A percentile compares a stretch with the other conserved stretches of the same genome.
phyloP scores from a whole-genome alignment of 2,797 vertebrate species.

The Manis javanica region DNA sequence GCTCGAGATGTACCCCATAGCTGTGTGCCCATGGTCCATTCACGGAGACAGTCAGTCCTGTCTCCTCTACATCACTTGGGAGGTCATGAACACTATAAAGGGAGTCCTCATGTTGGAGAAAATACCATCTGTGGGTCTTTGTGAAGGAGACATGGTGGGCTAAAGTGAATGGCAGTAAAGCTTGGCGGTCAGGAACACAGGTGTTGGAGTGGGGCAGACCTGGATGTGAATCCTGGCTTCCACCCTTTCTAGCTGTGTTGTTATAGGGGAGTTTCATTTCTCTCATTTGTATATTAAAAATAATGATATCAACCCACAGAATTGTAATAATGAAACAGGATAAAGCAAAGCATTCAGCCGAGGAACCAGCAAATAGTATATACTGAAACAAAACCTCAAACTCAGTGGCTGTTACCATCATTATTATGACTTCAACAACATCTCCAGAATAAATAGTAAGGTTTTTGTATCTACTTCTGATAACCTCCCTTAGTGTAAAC shows the following conservation, averaged over 20 bases:
- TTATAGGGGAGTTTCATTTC: neutral
- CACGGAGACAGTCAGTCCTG: neutral
- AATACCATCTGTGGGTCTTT: neutral
- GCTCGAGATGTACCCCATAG: neutral
- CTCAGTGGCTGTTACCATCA: neutral
- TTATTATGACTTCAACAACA: neutral
- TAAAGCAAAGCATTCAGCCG: neutral
- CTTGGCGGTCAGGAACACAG: neutral
- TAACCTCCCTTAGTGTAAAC: neutral
- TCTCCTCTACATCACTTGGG: neutral
- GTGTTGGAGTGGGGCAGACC: neutral
- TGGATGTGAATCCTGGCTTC: neutral
- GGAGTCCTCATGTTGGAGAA: neutral
- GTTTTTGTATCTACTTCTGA: neutral
- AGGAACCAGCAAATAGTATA: neutral
- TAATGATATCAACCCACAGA: neutral
- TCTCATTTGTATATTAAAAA: neutral
- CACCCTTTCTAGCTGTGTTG: neutral
- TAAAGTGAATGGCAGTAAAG: neutral
- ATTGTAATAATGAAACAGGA: neutral
- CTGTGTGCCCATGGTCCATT: neutral
- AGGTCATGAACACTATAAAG: neutral
- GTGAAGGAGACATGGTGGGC: neutral
- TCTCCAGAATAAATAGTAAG: neutral
- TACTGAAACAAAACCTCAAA: constrained; percentile 22